Conservation (phyloP, 2,888 invertebrate genomes). For the Meghimatium bilineatum region DNA sequence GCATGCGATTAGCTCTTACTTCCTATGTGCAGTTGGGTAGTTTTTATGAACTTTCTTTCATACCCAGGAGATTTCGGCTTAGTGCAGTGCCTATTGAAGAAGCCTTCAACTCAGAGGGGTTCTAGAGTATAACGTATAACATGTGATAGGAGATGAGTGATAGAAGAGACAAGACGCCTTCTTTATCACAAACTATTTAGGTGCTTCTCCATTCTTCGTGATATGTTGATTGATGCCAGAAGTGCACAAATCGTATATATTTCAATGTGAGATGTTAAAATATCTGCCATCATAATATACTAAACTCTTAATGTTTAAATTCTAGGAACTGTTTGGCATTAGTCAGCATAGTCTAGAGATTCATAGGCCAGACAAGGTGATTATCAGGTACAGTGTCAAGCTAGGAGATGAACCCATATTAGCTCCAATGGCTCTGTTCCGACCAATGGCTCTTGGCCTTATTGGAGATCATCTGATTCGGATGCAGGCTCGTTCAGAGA, state of each 20-base stretch:
- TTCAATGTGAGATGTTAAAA: background rate
- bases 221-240: too few relatives aligned
- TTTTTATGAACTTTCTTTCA: too few relatives aligned
- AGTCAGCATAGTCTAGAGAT: constrained; percentile 79
- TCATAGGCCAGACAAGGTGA: constrained; percentile 70
- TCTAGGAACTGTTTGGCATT: constrained; percentile 88
- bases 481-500: constrained; percentile 81
- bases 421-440: constrained; percentile 91
- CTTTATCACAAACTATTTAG: too few relatives aligned
- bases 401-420: constrained; percentile 95
- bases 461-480: constrained; percentile 79
- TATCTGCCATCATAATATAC: background rate
- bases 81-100: too few relatives aligned
- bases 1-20: too few relatives aligned
- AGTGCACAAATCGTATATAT: background rate
- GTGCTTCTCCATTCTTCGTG: too few relatives aligned
- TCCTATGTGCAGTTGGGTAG: too few relatives aligned
- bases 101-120: too few relatives aligned
- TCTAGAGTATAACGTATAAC: too few relatives aligned
- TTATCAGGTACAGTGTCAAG: constrained; percentile 78
- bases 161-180: too few relatives aligned
- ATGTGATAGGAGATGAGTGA: too few relatives aligned
- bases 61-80: too few relatives aligned
- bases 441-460: constrained; percentile 87
- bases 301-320: background rate